Evolutionary conservation across 2,113 vertebrate genomes (phyloP).

Genomic region (Hyperopisus bebe): DNA sequence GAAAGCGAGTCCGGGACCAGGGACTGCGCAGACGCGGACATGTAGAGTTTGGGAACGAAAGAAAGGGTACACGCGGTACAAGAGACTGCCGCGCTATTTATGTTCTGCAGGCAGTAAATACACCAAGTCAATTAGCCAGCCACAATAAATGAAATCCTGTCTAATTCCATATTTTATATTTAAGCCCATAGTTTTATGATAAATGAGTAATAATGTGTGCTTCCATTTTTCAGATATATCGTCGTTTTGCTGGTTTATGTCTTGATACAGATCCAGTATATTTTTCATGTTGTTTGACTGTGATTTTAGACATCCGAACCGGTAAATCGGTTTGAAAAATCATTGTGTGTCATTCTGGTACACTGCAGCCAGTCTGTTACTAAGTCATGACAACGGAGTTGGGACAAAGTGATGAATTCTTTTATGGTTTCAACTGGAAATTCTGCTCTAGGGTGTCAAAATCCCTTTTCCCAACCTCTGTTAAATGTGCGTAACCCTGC

Average conservation of each 20-base stretch:
- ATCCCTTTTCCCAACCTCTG: not conserved
- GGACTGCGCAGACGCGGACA: not conserved
- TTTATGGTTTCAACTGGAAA: not conserved
- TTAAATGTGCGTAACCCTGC: not conserved
- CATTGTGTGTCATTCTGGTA: not conserved
- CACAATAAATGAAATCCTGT: not conserved
- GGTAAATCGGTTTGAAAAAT: not conserved
- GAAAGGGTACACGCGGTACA: no score
- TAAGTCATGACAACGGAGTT: not conserved
- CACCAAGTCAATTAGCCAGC: not conserved
- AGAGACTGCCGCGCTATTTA: not conserved
- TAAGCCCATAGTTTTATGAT: not conserved
- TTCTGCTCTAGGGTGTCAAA: not conserved
- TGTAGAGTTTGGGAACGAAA: conserved; percentile 12
- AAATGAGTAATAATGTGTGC: not conserved
- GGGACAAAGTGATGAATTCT: not conserved
- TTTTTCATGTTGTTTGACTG: not conserved
- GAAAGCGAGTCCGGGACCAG: not conserved
- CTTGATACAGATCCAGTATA: not conserved
- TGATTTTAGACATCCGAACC: not conserved
- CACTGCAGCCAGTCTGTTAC: not conserved
- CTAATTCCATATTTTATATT: not conserved
- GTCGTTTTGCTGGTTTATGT: not conserved
- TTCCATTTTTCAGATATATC: not conserved
- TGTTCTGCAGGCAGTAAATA: not conserved